A percentile compares a stretch with the other conserved stretches of the same genome.
phyloP scores from a whole-genome alignment of 1,140 invertebrate species.

The Octopus bimaculoides region DNA sequence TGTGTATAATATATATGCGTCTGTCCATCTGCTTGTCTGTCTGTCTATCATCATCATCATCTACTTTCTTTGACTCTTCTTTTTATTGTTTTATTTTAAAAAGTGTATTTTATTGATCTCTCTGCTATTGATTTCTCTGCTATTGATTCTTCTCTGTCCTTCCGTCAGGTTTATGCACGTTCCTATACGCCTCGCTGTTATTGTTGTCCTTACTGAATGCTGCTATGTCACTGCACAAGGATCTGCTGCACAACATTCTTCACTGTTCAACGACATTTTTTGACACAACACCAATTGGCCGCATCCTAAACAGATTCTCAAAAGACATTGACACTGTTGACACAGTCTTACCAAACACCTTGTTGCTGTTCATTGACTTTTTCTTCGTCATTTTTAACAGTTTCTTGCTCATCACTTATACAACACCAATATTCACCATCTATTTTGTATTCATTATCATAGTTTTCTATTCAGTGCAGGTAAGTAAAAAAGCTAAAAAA shows the following conservation, averaged over 20 bases:
- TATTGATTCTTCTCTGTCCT: conserved; percentile 62
- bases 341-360: conserved; percentile 42
- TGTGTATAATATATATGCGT: too few relatives aligned
- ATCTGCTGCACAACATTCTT: conserved; percentile 67
- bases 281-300: conserved; percentile 66
- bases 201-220: conserved; percentile 60
- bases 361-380: conserved; percentile 47
- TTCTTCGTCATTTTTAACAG: conserved; percentile 77
- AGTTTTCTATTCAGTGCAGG: conserved; percentile 84
- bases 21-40: too few relatives aligned
- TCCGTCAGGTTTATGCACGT: conserved; percentile 37
- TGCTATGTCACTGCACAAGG: conserved; percentile 71
- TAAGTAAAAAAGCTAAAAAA: conserved; percentile 34
- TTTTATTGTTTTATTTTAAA: too few relatives aligned
- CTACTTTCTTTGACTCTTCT: too few relatives aligned
- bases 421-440: conserved; percentile 81
- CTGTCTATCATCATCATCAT: too few relatives aligned
- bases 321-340: conserved; percentile 61
- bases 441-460: conserved; percentile 81
- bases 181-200: conserved; percentile 30
- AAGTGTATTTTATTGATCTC: too few relatives aligned
- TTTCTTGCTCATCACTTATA: conserved; percentile 84
- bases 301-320: conserved; percentile 66
- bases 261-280: conserved; percentile 64
- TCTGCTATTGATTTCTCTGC: too few relatives aligned